Conservation (phyloP, 1,140 invertebrate genomes). For the Aphelenchoides avenae region DNA sequence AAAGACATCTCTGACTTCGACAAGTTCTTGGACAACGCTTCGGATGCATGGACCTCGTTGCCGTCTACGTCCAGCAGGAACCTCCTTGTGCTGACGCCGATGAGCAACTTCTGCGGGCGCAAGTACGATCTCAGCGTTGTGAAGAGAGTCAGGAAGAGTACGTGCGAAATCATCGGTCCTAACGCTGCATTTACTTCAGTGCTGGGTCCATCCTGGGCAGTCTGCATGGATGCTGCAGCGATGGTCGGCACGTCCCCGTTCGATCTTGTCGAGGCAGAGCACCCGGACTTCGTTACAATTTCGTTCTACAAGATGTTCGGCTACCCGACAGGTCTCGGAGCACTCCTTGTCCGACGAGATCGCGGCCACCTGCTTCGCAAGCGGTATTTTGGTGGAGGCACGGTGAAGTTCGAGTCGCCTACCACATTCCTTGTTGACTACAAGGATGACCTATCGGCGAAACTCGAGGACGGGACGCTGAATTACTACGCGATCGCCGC, state of each 20-base stretch:
- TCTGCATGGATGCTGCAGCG: constrained; percentile 79
- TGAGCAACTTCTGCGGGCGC: constrained; percentile 87
- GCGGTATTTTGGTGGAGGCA: constrained; percentile 76
- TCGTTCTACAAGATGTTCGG: constrained; percentile 99
- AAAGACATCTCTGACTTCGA: constrained; percentile 39
- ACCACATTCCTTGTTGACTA: constrained; percentile 7
- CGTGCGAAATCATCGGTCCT: constrained; percentile 50
- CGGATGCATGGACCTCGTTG: constrained; percentile 29
- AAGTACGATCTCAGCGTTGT: constrained; percentile 80
- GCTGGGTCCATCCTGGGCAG: constrained; percentile 68
- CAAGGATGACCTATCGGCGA: too few species aligned
- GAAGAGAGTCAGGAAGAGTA: constrained; percentile 65
- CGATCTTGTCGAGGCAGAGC: constrained; percentile 70
- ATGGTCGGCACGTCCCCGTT: constrained; percentile 75
- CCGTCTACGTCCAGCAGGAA: background rate
- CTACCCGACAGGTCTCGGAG: constrained; percentile 82
- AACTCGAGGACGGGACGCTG: constrained; percentile 89
- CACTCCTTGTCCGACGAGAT: constrained; percentile 73
- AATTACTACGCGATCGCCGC: constrained; percentile 79
- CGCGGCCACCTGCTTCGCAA: constrained; percentile 65
- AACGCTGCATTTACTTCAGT: constrained; percentile 47
- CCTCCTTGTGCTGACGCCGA: constrained; percentile 79
- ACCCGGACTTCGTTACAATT: constrained; percentile 78
- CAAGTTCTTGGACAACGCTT: constrained; percentile 48
- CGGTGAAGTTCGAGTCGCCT: constrained; percentile 40